A percentile compares a stretch with the other conserved stretches of the same genome.
Conservation (phyloP, 2,113 vertebrate species). For the Gorsachius goisagi region DNA sequence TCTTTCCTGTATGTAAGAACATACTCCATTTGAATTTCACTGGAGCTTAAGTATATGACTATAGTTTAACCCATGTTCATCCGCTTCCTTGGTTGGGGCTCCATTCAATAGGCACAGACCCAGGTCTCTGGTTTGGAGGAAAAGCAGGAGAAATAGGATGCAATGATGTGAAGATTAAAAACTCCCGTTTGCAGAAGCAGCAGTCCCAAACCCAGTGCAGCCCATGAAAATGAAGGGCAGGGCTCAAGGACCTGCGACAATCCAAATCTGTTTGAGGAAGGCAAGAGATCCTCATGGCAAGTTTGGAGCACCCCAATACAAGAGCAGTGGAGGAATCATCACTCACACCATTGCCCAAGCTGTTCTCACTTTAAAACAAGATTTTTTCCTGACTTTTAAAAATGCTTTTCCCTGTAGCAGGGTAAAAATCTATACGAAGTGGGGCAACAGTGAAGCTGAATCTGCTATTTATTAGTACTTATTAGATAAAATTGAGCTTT, state of each 20-base stretch:
- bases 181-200: background rate
- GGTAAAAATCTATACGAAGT: background rate
- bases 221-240: background rate
- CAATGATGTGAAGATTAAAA: background rate
- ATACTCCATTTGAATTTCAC: background rate
- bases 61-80: background rate
- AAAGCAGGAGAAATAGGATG: background rate
- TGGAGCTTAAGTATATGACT: accelerated
- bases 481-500: background rate
- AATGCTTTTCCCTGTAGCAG: background rate
- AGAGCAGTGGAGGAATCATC: background rate
- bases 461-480: background rate
- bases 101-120: background rate
- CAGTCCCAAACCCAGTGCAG: background rate
- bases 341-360: background rate
- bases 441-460: background rate
- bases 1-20: background rate
- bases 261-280: background rate
- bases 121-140: background rate
- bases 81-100: background rate
- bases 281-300: background rate
- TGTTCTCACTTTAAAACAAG: background rate
- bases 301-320: background rate
- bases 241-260: background rate
- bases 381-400: background rate